A percentile compares a stretch with the other conserved stretches of the same genome.
Evolutionary conservation across 2,888 invertebrate genomes (phyloP).

Genomic region (Drosophila mettleri): DNA sequence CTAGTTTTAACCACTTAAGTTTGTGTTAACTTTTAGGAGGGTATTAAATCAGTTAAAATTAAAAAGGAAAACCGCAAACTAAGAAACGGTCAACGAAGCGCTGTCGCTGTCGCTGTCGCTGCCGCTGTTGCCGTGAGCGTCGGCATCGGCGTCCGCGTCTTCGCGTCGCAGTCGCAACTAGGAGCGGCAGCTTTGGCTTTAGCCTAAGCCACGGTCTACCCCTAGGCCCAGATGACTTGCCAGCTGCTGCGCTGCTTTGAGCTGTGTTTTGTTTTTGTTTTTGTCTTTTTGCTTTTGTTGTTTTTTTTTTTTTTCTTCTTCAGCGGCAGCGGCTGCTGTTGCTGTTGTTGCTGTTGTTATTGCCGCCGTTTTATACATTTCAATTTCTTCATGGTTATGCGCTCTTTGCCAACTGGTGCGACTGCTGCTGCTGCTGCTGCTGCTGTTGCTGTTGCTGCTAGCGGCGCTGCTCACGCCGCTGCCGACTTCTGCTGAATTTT

Average conservation of each 20-base stretch:
- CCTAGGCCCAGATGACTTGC: slow-evolving; percentile 72
- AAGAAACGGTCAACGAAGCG: slow-evolving; percentile 61
- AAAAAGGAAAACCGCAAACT: slow-evolving; percentile 49
- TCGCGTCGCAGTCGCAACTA: slow-evolving; percentile 61
- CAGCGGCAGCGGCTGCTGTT: slow-evolving; percentile 63
- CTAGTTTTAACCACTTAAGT: slow-evolving; percentile 17
- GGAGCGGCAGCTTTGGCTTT: slow-evolving; percentile 40
- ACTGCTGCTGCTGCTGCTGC: slow-evolving; percentile 23
- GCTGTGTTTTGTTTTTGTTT: slow-evolving; percentile 23
- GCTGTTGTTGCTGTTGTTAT: slow-evolving; percentile 31
- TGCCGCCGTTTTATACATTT: slow-evolving; percentile 68
- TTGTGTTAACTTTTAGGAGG: slow-evolving; percentile 28
- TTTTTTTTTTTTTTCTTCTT: slow-evolving; percentile 17
- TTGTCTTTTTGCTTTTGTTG: slow-evolving; percentile 26
- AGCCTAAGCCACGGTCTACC: slow-evolving; percentile 53
- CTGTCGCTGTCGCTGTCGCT: slow-evolving; percentile 1
- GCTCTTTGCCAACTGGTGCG: slow-evolving; percentile 75
- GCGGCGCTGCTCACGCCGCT: slow-evolving; percentile 13
- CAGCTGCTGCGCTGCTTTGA: slow-evolving; percentile 53
- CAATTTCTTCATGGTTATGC: slow-evolving; percentile 80
- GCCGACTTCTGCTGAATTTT: slow-evolving; percentile 61
- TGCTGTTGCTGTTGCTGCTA: slow-evolving; percentile 26
- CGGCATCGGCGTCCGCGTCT: slow-evolving; percentile 8
- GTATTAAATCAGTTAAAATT: slow-evolving; percentile 57
- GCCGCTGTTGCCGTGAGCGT: slow-evolving; percentile 10